Evolutionary conservation across 2,113 vertebrate species (phyloP).

Genomic region (Xenopus laevis): DNA sequence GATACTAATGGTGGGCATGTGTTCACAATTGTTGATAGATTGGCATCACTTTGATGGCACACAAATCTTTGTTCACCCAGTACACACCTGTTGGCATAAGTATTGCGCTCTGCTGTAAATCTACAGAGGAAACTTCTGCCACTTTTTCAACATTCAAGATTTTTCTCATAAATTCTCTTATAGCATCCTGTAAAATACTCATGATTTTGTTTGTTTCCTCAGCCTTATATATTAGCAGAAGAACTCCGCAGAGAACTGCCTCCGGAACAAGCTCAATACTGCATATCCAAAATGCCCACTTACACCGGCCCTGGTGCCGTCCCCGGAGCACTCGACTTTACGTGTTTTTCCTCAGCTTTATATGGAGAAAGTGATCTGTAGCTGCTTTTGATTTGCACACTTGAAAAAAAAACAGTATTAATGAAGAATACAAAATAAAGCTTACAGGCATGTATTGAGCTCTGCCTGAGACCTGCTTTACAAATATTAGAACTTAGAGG

Average conservation of each 20-base stretch:
- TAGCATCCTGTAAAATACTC: no score
- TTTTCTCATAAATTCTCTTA: no score
- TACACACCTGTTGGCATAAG: no score
- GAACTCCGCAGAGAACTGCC: conserved; percentile 79
- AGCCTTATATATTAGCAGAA: conserved; percentile 79
- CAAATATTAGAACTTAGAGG: background rate
- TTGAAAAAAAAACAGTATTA: conserved; percentile 43
- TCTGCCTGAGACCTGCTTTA: background rate
- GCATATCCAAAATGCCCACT: conserved; percentile 77
- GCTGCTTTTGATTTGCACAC: conserved; percentile 42
- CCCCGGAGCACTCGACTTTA: conserved; percentile 78
- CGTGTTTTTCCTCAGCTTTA: conserved; percentile 76
- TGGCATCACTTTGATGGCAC: no score
- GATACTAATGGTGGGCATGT: no score
- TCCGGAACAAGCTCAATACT: conserved; percentile 83
- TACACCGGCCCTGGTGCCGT: conserved; percentile 69
- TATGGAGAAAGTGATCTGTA: conserved; percentile 85
- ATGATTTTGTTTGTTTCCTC: conserved; percentile 24
- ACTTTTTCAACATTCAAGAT: no score
- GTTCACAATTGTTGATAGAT: no score
- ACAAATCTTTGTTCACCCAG: no score
- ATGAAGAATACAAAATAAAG: conserved; percentile 48
- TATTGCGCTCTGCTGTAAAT: no score
- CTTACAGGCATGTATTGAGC: background rate
- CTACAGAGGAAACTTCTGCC: no score